Evolutionary conservation across 2,113 vertebrate genomes (phyloP).

Genomic region (Heloderma charlesbogerti): DNA sequence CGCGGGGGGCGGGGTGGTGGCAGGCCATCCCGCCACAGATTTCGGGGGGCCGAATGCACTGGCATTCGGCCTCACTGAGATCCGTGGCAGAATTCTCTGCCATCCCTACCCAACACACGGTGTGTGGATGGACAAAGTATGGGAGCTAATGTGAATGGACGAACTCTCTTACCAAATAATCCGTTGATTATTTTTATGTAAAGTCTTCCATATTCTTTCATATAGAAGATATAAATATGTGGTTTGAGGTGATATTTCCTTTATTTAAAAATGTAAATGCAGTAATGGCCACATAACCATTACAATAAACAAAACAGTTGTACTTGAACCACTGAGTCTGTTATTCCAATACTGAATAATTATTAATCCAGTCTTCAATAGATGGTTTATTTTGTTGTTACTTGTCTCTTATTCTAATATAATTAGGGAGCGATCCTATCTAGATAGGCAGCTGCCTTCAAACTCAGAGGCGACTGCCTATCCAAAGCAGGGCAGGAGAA

Average conservation of each 20-base stretch:
- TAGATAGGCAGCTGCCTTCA: too few relatives aligned
- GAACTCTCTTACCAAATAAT: not conserved
- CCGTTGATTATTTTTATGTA: not conserved
- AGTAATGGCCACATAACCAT: not conserved
- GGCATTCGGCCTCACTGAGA: too few relatives aligned
- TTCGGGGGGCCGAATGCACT: too few relatives aligned
- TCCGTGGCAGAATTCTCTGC: too few relatives aligned
- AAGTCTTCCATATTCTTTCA: not conserved
- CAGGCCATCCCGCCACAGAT: too few relatives aligned
- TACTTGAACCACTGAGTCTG: not conserved
- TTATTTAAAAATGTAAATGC: not conserved
- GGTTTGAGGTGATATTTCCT: not conserved
- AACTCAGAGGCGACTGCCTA: too few relatives aligned
- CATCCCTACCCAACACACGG: too few relatives aligned
- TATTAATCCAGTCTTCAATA: not conserved
- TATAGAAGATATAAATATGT: not conserved
- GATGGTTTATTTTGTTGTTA: not conserved
- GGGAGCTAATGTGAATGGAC: not conserved
- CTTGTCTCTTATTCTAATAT: not conserved
- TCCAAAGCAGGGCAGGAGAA: too few relatives aligned
- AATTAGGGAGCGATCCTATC: too few relatives aligned
- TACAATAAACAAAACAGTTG: not conserved
- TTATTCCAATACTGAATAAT: not conserved
- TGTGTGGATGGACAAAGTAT: not conserved
- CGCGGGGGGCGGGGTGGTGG: too few relatives aligned